Base-by-base conservation (phyloP, 2,888 invertebrate species). In the Mactromeris polynyma region DNA sequence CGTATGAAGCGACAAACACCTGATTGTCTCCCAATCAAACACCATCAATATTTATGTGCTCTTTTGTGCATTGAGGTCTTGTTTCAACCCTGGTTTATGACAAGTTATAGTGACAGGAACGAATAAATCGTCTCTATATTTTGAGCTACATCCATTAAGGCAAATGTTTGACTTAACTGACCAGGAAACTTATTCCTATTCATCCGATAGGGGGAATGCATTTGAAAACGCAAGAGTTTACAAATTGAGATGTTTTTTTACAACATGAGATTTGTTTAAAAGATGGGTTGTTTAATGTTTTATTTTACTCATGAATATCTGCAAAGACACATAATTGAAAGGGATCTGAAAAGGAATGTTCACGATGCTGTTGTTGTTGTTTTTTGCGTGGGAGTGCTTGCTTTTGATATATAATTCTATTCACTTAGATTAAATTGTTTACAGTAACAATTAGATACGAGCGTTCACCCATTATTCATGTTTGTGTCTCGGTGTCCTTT, bases 121-220 rank as follows among this genome's bases (percentile, higher is more conserved):
- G 81, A 84, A 87, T 87, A 87, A 87, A 83, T 51, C 42, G 77
- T 51, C 73, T 64, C 80, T 33, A 46, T 78, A 77, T 82, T 82
- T 54, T 54, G 73, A 77, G 78, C 73, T 33, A 73, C 73, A 73
- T 73, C 73, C 73, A 73, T 73, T 73, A 73, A 73, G 36, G 73
- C 73, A 17, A 73, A 73, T 73, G 73, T 73, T 73, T 73, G 33
- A 36, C 73, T 73, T 73, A 64, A 73, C 73, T 73, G 73, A 73
- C 73, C 73, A 73, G 73, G 36, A 73, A 73, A 73, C 36, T 73
- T 73, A 36, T 73, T 73, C 73, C 26, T 36, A 73, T 73, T 26
- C 26, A 64, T n/a, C 58, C 58, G 36, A 73, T 73, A 36, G 73
- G 33, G 19, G 14, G 33, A 73, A 73, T 73, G 73, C 26, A 73